Evolutionary conservation across 2,888 invertebrate species (phyloP).

Genomic region (Euproctis similis): DNA sequence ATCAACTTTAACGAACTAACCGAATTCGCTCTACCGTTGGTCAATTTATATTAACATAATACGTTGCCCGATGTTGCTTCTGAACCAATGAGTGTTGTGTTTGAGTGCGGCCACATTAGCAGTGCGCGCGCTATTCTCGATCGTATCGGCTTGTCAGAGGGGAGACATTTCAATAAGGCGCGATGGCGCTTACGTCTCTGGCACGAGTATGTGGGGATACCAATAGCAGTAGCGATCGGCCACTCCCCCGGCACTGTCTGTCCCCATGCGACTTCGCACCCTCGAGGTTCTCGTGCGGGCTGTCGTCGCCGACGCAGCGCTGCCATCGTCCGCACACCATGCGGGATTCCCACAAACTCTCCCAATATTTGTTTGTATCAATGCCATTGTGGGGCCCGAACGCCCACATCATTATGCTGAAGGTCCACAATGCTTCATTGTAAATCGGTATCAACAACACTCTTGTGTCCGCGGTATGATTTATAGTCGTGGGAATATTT

Average conservation of each 20-base stretch:
- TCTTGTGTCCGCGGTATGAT: constrained; percentile 61
- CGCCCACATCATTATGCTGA: constrained; percentile 72
- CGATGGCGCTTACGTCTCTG: constrained; percentile 48
- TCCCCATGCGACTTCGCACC: constrained; percentile 24
- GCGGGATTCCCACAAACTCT: constrained; percentile 71
- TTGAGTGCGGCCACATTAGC: constrained; percentile 26
- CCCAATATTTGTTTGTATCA: constrained; percentile 58
- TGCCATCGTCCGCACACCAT: constrained; percentile 35
- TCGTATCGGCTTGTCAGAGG: constrained; percentile 40
- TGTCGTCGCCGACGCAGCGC: constrained; percentile 11
- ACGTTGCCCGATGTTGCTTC: constrained; percentile 37
- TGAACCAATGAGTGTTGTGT: constrained; percentile 54
- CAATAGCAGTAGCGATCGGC: constrained; percentile 40
- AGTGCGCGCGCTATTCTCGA: constrained; percentile 37
- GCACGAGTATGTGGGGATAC: constrained; percentile 22
- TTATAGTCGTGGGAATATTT: constrained; percentile 67
- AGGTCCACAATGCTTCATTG: constrained; percentile 64
- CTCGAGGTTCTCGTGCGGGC: constrained; percentile 27
- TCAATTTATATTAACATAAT: constrained; percentile 77
- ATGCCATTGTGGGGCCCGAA: constrained; percentile 55
- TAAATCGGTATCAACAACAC: constrained; percentile 68
- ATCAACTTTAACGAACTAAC: constrained; percentile 77
- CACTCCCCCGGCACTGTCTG: constrained; percentile 34
- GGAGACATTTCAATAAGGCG: constrained; percentile 35
- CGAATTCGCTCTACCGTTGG: constrained; percentile 74